Conservation (phyloP, 35 echinoderm and acorn worm genomes). For the Heliocidaris erythrogramma region DNA sequence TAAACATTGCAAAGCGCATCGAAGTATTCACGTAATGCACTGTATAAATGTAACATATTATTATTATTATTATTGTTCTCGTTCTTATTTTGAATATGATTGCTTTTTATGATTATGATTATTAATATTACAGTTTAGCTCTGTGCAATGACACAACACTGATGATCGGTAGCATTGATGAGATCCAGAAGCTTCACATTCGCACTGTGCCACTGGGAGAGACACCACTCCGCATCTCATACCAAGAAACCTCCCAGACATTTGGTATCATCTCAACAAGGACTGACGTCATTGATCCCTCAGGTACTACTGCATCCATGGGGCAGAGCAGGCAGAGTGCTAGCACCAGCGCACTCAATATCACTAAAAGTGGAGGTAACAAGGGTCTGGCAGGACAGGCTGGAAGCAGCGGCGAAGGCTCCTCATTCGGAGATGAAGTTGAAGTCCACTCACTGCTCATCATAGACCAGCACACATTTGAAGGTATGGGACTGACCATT, state of each 20-base stretch:
- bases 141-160: constrained; percentile 90
- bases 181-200: constrained; percentile 99
- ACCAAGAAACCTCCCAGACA: constrained; percentile 90
- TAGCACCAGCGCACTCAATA: constrained; percentile 85
- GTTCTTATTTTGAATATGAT: no score
- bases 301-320: constrained; percentile 36
- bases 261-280: constrained; percentile 86
- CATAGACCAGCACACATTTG: constrained; percentile 99
- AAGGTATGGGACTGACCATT: constrained; percentile 66
- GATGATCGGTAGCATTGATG: constrained; percentile 97
- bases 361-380: constrained; percentile 66
- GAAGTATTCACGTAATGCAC: no score
- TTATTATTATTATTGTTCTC: no score
- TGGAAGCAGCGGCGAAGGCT: constrained; percentile 52
- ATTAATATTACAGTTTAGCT: constrained; percentile 64
- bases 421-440: constrained; percentile 75
- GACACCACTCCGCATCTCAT: constrained; percentile 80
- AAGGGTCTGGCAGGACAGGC: constrained; percentile 59
- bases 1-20: no score
- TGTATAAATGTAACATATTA: no score
- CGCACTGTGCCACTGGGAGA: constrained; percentile 92
- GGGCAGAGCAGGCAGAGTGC: constrained; percentile 70
- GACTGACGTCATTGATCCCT: constrained; percentile 76
- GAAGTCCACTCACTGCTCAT: constrained; percentile 88
- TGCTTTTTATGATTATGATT: not conserved